Base-by-base conservation (phyloP, 1,140 invertebrate genomes). In the Dendrolimus kikuchii region DNA sequence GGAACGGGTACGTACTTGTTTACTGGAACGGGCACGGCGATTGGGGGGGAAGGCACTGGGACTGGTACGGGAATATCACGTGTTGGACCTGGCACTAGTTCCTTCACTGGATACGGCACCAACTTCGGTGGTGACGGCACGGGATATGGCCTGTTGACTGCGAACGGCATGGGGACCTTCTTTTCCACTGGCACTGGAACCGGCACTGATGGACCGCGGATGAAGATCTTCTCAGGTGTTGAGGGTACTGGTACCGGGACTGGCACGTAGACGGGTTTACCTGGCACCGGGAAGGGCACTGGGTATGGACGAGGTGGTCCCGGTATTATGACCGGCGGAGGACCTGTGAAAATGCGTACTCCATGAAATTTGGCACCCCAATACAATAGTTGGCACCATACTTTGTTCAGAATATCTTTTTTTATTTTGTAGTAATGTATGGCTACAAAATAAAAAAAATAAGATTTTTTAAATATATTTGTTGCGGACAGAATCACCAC, bases 211-310 rank as follows among this genome's bases (percentile, higher is more conserved):
- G 76, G 77, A 10, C 77, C 77, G 0, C 50, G 74, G 38, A 81
- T 59, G 68, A 68, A 72, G 40, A 83, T 60, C 54, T 74, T 78
- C 51, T 77, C 57, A 38, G 76, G 71, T 23, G 74, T 73, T 5
- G 73, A 74, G 6, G 74, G 77, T 10, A 83, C 75, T 0, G 78
- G 78, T 1, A 80, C 69, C 2, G 76, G 77, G n/a, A 80, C 69
- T 5, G 62, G 77, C 8, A 84, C 66, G 2, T 70, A 9, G n/a
- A 83, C 47, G n/a, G 51, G 61, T 55, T 68, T 73, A 5, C 71
- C 68, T 7, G 81, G 77, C n/a, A 80, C 66, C 4, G 75, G 74
- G 2, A 79, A 64, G 4, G 75, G 76, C 40, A 81, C 73, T 6
- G 80, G 77, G 53, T 72, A 74, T 6, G 76, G 71, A 42, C 74